These are phyloP conservation scores for Sabellastarte sp. DNA, from an alignment of 2,888 invertebrate genomes.

Conservation along the genomic window DNA sequence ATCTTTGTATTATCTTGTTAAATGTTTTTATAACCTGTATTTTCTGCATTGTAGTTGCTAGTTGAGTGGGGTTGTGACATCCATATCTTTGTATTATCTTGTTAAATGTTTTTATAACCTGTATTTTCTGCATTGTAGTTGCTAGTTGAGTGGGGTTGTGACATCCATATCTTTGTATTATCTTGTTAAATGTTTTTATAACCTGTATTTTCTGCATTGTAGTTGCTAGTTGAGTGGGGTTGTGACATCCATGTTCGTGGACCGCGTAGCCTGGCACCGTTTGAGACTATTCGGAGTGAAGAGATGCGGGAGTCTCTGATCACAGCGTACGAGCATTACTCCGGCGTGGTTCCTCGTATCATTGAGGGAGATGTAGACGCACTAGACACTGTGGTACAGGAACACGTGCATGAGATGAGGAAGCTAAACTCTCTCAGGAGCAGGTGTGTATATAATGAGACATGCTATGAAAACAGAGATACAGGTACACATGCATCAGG, in stretches of 20 bases:
- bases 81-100: not conserved
- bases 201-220: constrained; percentile 16
- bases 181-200: no score
- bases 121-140: no score
- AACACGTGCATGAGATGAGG: constrained; percentile 38
- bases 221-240: constrained; percentile 58
- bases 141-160: no score
- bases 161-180: no score
- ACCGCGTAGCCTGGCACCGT: constrained; percentile 40
- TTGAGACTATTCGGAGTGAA: constrained; percentile 52
- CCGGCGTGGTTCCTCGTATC: constrained; percentile 46
- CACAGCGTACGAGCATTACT: constrained; percentile 49
- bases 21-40: no score
- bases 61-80: no score
- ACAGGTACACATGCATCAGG: no score
- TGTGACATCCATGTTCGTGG: constrained; percentile 53
- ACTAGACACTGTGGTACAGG: constrained; percentile 40
- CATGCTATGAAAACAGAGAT: no score
- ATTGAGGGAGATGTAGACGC: constrained; percentile 49
- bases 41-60: no score
- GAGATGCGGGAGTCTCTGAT: constrained; percentile 47
- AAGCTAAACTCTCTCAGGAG: constrained; percentile 46
- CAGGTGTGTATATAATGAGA: no score
- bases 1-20: no score
- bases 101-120: not conserved